These are phyloP conservation scores for Lasioglossum zephyrum DNA, from an alignment of 2,888 invertebrate genomes.

Conservation along the genomic window DNA sequence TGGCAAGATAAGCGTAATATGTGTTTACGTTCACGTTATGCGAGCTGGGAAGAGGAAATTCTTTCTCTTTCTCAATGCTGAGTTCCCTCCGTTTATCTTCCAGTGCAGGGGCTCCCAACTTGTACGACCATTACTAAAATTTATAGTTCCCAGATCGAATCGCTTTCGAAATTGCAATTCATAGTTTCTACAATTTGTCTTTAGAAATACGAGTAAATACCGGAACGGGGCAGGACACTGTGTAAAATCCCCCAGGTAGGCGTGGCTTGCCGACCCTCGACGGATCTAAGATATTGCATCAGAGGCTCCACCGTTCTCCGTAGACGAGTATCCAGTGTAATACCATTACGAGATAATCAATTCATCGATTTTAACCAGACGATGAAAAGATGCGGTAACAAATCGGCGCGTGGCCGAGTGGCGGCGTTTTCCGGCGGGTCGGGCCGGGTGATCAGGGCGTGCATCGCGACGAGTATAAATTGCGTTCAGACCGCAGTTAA, in stretches of 20 bases:
- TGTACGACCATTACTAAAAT: neutral
- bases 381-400: slow-evolving; percentile 6
- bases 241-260: neutral
- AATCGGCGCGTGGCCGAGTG: slow-evolving; percentile 5
- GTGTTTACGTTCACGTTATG: slow-evolving; percentile 6
- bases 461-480: slow-evolving; percentile 68
- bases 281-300: neutral
- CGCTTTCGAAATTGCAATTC: neutral
- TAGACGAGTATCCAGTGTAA: neutral
- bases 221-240: neutral
- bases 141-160: neutral
- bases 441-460: slow-evolving; percentile 23
- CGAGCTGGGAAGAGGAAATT: neutral
- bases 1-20: slow-evolving; percentile 9
- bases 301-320: neutral
- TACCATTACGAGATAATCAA: neutral
- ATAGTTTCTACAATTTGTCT: slow-evolving; percentile 2
- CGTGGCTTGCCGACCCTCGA: neutral
- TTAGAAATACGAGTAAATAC: neutral
- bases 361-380: neutral
- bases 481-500: slow-evolving; percentile 69
- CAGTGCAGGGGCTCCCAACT: neutral
- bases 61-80: neutral
- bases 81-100: neutral
- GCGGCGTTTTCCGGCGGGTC: slow-evolving; percentile 14